Conservation (phyloP, 2,888 invertebrate species). For the Idaea aversata region DNA sequence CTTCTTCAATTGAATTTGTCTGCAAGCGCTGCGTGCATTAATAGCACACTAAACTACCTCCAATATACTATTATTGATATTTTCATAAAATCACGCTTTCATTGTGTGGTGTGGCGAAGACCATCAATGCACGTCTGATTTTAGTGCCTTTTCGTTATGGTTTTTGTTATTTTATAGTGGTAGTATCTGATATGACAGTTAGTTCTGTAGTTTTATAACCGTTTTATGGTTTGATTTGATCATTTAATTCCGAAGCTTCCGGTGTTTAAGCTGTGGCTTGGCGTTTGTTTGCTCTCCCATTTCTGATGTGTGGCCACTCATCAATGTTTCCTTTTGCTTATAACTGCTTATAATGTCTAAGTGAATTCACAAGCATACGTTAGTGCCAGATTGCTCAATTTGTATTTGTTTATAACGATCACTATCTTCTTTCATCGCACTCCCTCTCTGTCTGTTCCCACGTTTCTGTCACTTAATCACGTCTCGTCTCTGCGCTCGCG, state of each 20-base stretch:
- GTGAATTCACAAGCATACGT: slow-evolving; percentile 25
- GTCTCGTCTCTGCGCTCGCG: slow-evolving; percentile 61
- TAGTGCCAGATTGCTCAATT: slow-evolving; percentile 29
- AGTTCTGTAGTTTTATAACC: slow-evolving; percentile 50
- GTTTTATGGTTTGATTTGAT: slow-evolving; percentile 49
- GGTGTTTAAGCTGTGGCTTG: slow-evolving; percentile 18
- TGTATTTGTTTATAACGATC: slow-evolving; percentile 42
- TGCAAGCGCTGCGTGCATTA: slow-evolving; percentile 72
- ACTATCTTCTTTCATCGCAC: slow-evolving; percentile 51
- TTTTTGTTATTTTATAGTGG: slow-evolving; percentile 56
- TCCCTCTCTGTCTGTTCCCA: slow-evolving; percentile 67
- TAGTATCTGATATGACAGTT: slow-evolving; percentile 42
- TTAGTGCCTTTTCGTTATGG: slow-evolving; percentile 55
- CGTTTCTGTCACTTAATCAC: slow-evolving; percentile 70
- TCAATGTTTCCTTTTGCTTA: slow-evolving; percentile 23
- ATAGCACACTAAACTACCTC: slow-evolving; percentile 72
- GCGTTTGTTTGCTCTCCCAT: slow-evolving; percentile 20
- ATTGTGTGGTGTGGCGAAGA: slow-evolving; percentile 55
- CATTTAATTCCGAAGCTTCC: slow-evolving; percentile 44
- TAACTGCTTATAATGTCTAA: slow-evolving; percentile 18
- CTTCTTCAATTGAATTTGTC: slow-evolving; percentile 79
- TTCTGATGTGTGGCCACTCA: slow-evolving; percentile 19
- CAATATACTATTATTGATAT: slow-evolving; percentile 59
- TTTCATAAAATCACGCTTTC: slow-evolving; percentile 62
- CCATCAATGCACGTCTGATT: slow-evolving; percentile 52